A percentile compares a stretch with the other conserved stretches of the same genome.
Conservation (phyloP, 1,140 invertebrate species). For the Macrocentrus cingulum region DNA sequence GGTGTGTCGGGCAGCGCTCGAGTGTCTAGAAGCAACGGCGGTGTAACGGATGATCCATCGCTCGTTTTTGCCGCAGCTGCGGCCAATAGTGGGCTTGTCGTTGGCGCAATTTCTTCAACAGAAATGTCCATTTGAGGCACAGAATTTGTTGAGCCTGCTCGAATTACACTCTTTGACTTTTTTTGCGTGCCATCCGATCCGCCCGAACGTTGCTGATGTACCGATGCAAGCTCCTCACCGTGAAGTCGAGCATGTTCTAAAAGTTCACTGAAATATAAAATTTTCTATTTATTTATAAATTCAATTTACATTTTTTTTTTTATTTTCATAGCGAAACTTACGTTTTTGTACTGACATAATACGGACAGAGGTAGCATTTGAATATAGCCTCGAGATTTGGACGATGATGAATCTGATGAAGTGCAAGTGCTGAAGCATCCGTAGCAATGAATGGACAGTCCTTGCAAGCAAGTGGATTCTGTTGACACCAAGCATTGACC, state of each 20-base stretch:
- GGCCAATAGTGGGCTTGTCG: neutral
- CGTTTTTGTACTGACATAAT: conserved; percentile 68
- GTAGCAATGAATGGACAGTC: conserved; percentile 75
- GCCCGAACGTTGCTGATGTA: conserved; percentile 45
- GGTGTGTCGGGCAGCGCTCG: conserved; percentile 61
- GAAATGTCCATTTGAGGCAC: neutral
- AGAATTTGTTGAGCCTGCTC: neutral
- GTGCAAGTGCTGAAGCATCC: conserved; percentile 66
- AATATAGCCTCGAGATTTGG: conserved; percentile 70
- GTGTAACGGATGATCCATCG: conserved; percentile 17
- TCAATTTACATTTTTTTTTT: neutral
- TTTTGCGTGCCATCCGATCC: no score
- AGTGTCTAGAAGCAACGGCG: conserved; percentile 52
- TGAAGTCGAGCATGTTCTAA: conserved; percentile 51
- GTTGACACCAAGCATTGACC: no score
- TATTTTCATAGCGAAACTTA: conserved; percentile 42
- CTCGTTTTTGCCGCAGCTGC: neutral
- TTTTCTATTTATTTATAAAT: neutral
- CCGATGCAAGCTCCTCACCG: conserved; percentile 50
- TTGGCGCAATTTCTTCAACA: neutral
- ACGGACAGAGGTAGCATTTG: conserved; percentile 81
- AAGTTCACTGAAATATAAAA: conserved; percentile 43
- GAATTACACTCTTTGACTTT: no score
- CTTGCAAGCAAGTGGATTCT: conserved; percentile 57
- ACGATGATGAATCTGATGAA: conserved; percentile 74